Conservation (phyloP, 2,888 invertebrate genomes). For the Theodoxus fluviatilis region DNA sequence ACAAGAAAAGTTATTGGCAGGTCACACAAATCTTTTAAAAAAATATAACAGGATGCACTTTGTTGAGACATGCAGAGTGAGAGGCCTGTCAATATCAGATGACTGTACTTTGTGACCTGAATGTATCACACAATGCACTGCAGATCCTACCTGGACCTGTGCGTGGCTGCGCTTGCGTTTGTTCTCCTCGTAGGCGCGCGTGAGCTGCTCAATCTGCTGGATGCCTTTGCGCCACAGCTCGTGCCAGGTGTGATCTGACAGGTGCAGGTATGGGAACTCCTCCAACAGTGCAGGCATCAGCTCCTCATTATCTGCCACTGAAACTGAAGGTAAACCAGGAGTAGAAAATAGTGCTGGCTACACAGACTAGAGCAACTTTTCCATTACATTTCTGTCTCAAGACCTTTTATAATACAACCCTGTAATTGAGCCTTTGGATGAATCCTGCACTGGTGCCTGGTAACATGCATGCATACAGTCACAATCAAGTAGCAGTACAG, state of each 20-base stretch:
- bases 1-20: too few species aligned
- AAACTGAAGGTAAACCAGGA: slow-evolving; percentile 39
- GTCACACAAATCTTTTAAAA: too few species aligned
- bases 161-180: slow-evolving; percentile 55
- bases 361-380: too few species aligned
- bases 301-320: slow-evolving; percentile 54
- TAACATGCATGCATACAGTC: too few species aligned
- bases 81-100: too few species aligned
- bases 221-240: slow-evolving; percentile 60
- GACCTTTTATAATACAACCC: too few species aligned
- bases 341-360: too few species aligned
- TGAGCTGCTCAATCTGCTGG: slow-evolving; percentile 58
- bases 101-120: not conserved
- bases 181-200: slow-evolving; percentile 53
- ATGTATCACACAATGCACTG: too few species aligned
- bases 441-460: too few species aligned
- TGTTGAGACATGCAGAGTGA: not conserved
- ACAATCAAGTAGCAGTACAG: too few species aligned
- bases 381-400: too few species aligned
- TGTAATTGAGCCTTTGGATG: too few species aligned
- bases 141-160: slow-evolving; percentile 51
- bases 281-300: slow-evolving; percentile 60
- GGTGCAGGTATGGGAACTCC: slow-evolving; percentile 63
- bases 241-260: slow-evolving; percentile 62
- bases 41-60: not conserved